A percentile compares a stretch with the other conserved stretches of the same genome.
Evolutionary conservation across 2,888 invertebrate genomes (phyloP).

Genomic region (Pantelozetes paolii): DNA sequence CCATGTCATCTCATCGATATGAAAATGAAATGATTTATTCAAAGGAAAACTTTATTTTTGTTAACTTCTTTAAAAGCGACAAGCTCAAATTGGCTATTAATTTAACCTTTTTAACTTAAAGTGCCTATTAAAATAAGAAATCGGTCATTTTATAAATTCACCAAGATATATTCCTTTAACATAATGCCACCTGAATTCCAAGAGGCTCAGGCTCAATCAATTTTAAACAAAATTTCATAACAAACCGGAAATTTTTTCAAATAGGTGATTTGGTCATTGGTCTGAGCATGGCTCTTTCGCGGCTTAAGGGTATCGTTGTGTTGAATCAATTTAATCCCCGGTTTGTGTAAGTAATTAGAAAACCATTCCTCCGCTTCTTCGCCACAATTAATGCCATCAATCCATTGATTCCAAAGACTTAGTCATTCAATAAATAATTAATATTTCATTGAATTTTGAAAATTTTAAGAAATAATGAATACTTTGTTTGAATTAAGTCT

Average conservation of each 20-base stretch:
- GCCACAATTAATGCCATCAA: conserved; percentile 25
- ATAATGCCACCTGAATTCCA: too few species aligned
- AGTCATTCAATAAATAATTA: not conserved
- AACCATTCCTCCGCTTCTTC: conserved; percentile 22
- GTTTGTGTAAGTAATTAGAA: not conserved
- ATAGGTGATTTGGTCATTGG: not conserved
- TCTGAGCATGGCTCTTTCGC: not conserved
- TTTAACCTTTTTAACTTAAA: too few species aligned
- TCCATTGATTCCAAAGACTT: conserved; percentile 33
- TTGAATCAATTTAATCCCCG: conserved; percentile 13
- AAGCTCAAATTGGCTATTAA: too few species aligned
- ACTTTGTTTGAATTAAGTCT: conserved; percentile 2
- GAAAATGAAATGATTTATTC: not conserved
- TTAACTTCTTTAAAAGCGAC: too few species aligned
- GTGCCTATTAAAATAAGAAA: too few species aligned
- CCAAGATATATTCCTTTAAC: too few species aligned
- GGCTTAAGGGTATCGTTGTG: too few species aligned
- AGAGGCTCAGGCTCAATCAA: not conserved
- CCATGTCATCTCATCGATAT: too few species aligned
- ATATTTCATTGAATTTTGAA: not conserved
- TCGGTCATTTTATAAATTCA: too few species aligned
- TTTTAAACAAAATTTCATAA: not conserved
- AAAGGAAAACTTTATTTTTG: not conserved
- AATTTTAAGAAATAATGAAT: not conserved
- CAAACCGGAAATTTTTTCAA: not conserved